Evolutionary conservation across 2,113 vertebrate species (phyloP).

Genomic region (Petroica traversi): DNA sequence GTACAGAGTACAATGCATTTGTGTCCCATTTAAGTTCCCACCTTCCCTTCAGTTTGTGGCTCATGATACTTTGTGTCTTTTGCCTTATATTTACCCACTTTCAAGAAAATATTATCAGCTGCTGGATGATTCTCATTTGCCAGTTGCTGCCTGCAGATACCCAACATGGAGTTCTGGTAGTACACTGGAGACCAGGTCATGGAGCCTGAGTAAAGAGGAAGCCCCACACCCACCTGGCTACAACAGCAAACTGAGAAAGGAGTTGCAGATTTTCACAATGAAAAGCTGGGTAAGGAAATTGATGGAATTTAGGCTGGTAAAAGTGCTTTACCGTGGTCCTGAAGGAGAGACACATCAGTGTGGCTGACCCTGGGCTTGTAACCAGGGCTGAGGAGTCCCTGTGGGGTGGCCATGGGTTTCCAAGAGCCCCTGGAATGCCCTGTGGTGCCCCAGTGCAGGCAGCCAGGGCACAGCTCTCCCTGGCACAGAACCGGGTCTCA

Average conservation of each 20-base stretch:
- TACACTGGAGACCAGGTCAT: not conserved
- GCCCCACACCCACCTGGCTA: not conserved
- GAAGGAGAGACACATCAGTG: not conserved
- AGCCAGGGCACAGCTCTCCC: not conserved
- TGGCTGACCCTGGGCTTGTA: not conserved
- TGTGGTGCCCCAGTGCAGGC: not conserved
- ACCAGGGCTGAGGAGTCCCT: not conserved
- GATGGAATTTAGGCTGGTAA: not conserved
- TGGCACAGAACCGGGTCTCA: not conserved
- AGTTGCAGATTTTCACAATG: not conserved
- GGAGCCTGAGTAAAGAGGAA: not conserved
- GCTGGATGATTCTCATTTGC: not conserved
- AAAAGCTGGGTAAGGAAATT: conserved; percentile 4
- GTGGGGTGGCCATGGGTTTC: not conserved
- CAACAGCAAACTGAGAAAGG: not conserved
- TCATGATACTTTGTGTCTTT: not conserved
- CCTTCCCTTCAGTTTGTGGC: not conserved
- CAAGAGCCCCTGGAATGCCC: rapidly evolving
- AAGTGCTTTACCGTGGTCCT: not conserved
- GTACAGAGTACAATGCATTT: not conserved
- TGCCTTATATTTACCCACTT: not conserved
- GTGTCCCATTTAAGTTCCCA: not conserved
- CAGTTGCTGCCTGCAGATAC: not conserved
- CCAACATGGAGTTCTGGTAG: not conserved
- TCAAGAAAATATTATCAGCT: not conserved